Percentiles rank a stretch among this genome's conserved stretches.
Conservation (phyloP, 2,113 vertebrate genomes). For the Ptyas mucosa region DNA sequence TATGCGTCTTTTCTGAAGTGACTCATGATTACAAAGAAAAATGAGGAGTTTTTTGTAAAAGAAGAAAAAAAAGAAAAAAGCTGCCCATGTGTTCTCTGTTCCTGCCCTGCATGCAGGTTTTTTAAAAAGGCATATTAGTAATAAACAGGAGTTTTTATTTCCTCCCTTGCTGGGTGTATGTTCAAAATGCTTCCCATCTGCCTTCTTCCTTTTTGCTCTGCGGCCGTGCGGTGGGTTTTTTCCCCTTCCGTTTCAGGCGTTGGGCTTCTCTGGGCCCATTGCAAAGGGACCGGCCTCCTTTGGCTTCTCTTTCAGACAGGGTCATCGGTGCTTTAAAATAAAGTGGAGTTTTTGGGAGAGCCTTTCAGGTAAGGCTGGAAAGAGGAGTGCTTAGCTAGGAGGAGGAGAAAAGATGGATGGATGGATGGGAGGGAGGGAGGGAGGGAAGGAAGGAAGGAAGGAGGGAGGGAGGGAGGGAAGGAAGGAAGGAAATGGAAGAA, state of each 20-base stretch:
- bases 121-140: neutral
- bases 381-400: neutral
- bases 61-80: neutral
- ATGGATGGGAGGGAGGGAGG: no score
- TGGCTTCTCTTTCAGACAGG: neutral
- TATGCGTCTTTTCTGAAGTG: neutral
- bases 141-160: neutral
- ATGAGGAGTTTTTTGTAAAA: neutral
- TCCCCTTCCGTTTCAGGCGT: neutral
- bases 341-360: neutral
- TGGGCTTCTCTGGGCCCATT: neutral
- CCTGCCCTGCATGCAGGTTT: neutral
- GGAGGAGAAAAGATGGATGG: neutral
- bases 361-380: neutral
- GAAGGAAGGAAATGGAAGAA: no score
- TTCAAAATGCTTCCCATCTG: neutral
- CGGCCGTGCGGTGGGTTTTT: no score
- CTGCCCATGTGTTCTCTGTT: neutral
- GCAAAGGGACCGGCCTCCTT: neutral
- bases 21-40: constrained; percentile 1
- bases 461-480: no score
- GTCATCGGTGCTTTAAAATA: neutral
- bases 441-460: no score
- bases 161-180: neutral
- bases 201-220: no score